phyloP scores from a whole-genome alignment of 2,888 invertebrate genomes.

The Nipponacmea schrenckii region DNA sequence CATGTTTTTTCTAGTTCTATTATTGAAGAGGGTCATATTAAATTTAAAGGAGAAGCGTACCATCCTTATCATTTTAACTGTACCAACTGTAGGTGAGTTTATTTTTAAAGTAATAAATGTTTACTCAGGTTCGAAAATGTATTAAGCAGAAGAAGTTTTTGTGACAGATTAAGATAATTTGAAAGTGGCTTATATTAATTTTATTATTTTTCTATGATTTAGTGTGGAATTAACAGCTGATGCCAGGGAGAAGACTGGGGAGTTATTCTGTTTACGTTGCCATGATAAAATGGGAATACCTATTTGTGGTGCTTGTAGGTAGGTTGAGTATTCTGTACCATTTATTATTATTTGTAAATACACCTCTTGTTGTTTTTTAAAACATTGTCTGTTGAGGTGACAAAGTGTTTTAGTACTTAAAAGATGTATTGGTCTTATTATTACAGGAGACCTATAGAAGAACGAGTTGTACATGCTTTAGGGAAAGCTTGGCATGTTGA shows the following conservation, averaged over 20 bases:
- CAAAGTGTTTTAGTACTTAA: too few relatives aligned
- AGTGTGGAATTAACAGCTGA: slow-evolving; percentile 93
- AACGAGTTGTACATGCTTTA: slow-evolving; percentile 96
- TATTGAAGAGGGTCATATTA: slow-evolving; percentile 70
- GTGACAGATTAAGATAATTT: too few relatives aligned
- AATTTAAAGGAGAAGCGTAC: slow-evolving; percentile 87
- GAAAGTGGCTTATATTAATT: not conserved
- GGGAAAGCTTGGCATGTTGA: slow-evolving; percentile 71
- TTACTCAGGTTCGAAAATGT: too few relatives aligned
- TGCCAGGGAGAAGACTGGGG: slow-evolving; percentile 94
- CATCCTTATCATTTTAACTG: slow-evolving; percentile 99
- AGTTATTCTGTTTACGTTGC: slow-evolving; percentile 95
- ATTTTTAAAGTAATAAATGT: too few relatives aligned
- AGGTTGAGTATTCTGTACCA: not conserved
- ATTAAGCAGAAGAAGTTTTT: too few relatives aligned
- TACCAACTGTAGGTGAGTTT: slow-evolving; percentile 73
- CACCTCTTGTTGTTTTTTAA: not conserved
- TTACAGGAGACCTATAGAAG: slow-evolving; percentile 93
- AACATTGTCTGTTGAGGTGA: too few relatives aligned
- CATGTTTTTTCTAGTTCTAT: slow-evolving; percentile 74
- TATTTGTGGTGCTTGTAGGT: slow-evolving; percentile 95
- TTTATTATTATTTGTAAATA: too few relatives aligned
- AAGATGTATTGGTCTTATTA: not conserved
- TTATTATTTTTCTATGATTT: slow-evolving; percentile 27
- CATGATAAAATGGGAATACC: slow-evolving; percentile 99